Evolutionary conservation across 2,113 vertebrate species (phyloP).

Genomic region (Parus major): DNA sequence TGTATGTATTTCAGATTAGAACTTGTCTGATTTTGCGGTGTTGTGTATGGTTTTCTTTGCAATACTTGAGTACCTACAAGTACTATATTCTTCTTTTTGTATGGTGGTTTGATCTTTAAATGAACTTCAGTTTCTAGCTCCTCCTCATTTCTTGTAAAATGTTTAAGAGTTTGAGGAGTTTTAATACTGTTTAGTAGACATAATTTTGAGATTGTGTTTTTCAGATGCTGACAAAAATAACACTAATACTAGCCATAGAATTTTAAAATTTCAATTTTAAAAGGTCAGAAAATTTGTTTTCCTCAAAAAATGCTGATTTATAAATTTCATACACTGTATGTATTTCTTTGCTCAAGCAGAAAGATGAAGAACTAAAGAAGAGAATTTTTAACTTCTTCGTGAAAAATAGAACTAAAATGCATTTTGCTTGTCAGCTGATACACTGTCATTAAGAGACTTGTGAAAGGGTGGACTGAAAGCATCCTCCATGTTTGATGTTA

Average conservation of each 20-base stretch:
- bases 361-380: background rate
- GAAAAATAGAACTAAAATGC: background rate
- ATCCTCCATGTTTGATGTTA: background rate
- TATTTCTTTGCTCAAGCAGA: background rate
- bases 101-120: background rate
- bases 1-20: background rate
- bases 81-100: background rate
- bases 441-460: background rate
- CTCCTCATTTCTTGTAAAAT: background rate
- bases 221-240: background rate
- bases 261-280: background rate
- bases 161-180: background rate
- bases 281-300: background rate
- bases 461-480: background rate
- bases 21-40: background rate
- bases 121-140: background rate
- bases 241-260: background rate
- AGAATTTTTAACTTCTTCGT: background rate
- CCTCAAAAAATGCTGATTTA: background rate
- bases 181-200: background rate
- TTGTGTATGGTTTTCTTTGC: background rate
- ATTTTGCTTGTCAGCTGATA: background rate
- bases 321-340: background rate
- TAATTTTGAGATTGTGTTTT: background rate
- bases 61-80: background rate